A percentile compares a stretch with the other conserved stretches of the same genome.
phyloP scores from a whole-genome alignment of 2,113 vertebrate genomes.

The Sisor rabdophorus region DNA sequence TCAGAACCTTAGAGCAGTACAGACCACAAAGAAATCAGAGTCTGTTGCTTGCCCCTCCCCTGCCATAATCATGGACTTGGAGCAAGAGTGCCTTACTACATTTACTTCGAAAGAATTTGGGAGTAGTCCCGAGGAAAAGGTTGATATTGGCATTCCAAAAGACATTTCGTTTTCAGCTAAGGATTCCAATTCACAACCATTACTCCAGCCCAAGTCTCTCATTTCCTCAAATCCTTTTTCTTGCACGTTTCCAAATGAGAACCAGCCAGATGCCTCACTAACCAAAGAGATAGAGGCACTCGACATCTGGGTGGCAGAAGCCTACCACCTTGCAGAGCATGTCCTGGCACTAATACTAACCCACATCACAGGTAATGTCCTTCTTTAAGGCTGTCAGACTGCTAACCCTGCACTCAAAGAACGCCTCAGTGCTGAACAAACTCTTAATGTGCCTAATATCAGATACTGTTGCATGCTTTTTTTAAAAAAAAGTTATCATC shows the following conservation, averaged over 20 bases:
- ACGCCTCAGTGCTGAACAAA: slow-evolving; percentile 13
- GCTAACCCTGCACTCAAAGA: slow-evolving; percentile 60
- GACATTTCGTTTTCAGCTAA: slow-evolving; percentile 28
- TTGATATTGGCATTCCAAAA: slow-evolving; percentile 33
- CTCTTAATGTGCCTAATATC: slow-evolving; percentile 18
- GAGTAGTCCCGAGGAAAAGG: slow-evolving; percentile 62
- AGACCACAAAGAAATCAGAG: slow-evolving; percentile 26
- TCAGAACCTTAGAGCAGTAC: neutral
- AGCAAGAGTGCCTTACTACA: slow-evolving; percentile 79
- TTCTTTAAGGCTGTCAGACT: slow-evolving; percentile 60
- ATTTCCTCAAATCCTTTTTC: slow-evolving; percentile 37
- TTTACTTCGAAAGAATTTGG: slow-evolving; percentile 74
- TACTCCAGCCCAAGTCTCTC: slow-evolving; percentile 33
- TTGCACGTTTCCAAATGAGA: slow-evolving; percentile 48
- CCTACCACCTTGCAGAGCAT: slow-evolving; percentile 75
- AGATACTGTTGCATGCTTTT: slow-evolving; percentile 14
- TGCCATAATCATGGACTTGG: slow-evolving; percentile 66
- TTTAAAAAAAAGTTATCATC: neutral
- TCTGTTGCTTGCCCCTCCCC: slow-evolving; percentile 43
- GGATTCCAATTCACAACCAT: slow-evolving; percentile 7
- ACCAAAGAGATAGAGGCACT: slow-evolving; percentile 70
- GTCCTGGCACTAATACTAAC: slow-evolving; percentile 78
- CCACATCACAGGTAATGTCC: slow-evolving; percentile 79
- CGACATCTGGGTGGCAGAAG: slow-evolving; percentile 72
- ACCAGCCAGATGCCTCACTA: slow-evolving; percentile 50